Evolutionary conservation across 2,888 invertebrate genomes (phyloP).

Genomic region (Dryococelus australis): DNA sequence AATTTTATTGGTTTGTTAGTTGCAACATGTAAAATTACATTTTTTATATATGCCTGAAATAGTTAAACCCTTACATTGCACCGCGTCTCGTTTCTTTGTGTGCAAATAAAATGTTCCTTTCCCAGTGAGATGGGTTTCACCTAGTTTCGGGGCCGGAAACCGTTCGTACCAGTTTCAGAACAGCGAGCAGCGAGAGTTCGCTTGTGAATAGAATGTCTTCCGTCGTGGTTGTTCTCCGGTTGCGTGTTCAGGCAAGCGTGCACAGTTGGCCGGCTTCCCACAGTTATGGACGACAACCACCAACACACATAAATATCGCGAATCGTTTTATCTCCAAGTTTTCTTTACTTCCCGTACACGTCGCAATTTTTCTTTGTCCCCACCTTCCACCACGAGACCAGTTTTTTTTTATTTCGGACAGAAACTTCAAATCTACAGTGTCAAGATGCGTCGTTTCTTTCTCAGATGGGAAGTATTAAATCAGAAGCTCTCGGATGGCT

Average conservation of each 20-base stretch:
- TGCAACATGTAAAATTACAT: too few species aligned
- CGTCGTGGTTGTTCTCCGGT: background rate
- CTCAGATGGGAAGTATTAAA: background rate
- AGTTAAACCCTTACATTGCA: too few species aligned
- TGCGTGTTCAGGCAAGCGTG: background rate
- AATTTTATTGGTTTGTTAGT: too few species aligned
- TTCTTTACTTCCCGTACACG: slow-evolving; percentile 6
- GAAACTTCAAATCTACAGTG: background rate
- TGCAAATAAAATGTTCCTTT: too few species aligned
- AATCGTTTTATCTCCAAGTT: background rate
- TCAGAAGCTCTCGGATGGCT: background rate
- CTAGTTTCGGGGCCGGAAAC: too few species aligned
- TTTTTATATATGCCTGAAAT: too few species aligned
- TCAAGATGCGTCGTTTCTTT: background rate
- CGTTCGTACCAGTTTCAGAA: too few species aligned
- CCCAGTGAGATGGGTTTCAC: too few species aligned
- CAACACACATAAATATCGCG: background rate
- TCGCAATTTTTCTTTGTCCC: background rate
- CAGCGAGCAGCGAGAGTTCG: too few species aligned
- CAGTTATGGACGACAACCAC: background rate
- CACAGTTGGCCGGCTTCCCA: background rate
- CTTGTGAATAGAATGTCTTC: background rate
- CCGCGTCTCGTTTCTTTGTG: too few species aligned
- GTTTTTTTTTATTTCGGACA: background rate
- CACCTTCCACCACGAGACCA: background rate